Evolutionary conservation across 2,113 vertebrate genomes (phyloP).

Genomic region (Candoia aspera): DNA sequence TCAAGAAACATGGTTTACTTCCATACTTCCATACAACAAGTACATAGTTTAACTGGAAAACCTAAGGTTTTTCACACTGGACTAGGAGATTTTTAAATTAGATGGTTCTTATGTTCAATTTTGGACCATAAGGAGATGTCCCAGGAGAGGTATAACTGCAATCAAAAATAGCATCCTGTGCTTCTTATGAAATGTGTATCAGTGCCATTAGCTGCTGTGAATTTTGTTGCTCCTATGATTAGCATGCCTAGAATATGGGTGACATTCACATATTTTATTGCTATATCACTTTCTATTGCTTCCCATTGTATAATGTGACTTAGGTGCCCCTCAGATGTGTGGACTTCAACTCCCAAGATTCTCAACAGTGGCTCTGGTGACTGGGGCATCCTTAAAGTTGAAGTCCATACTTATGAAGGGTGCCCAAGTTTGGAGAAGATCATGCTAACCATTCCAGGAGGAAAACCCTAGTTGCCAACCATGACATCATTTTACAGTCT

Average conservation of each 20-base stretch:
- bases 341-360: background rate
- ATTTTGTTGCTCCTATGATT: background rate
- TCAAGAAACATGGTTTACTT: constrained; percentile 38
- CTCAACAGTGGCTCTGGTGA: background rate
- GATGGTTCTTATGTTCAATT: background rate
- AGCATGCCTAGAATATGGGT: background rate
- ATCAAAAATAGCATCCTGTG: background rate
- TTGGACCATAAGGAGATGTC: background rate
- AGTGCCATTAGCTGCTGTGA: background rate
- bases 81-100: background rate
- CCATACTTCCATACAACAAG: background rate
- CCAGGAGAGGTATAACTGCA: background rate
- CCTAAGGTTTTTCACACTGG: background rate
- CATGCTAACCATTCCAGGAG: background rate
- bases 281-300: background rate
- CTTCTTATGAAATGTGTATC: background rate
- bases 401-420: background rate
- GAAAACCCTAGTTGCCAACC: background rate
- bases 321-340: background rate
- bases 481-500: background rate
- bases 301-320: background rate
- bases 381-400: background rate
- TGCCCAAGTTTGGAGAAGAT: background rate
- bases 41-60: background rate
- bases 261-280: background rate